Evolutionary conservation across 1,140 invertebrate genomes (phyloP), one percentile per base, ranked within the genome.

Genomic region (Ips nitidus): DNA sequence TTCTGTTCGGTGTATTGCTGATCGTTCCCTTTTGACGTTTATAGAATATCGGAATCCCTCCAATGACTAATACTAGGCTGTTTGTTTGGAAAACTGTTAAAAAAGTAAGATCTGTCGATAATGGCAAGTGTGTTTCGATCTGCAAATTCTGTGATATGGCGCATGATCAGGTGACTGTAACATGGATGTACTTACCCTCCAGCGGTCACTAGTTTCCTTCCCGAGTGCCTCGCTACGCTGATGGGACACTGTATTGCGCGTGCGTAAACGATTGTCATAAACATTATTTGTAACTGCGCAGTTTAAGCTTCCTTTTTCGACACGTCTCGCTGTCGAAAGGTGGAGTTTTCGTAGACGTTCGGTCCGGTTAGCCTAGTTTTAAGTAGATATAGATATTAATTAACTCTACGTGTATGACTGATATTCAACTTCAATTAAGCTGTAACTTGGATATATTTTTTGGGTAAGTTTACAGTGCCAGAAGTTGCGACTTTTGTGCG

Each of bases 131-230:
- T 72, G 73, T 77, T 72, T 71, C 61, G 70, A 66, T 75, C 72
- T 71, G 75, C 76, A 77, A 76, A 75, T 78, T 76, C 78, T 80
- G 79, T 80, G 79, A 80, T 80, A 80, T 79, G 75, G 79, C 77
- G 79, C 79, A 80, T 73, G 79, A 79, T 79, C 79, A 79, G 78
- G 78, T 80, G 79, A 79, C 78, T 80, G 76, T 79, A 37, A 71
- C 75, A 77, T 76, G 77, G 78, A 79, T 76, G 74, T 79, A 79
- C 77, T 79, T 80, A 79, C 75, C 74, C 76, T 77, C 79, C 77
- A 76, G 73, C 74, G 74, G 78, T 76, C 75, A 76, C 77, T 77
- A 76, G 73, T 79, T 78, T 80, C 76, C 76, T 79, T 77, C 73
- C 73, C 74, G 79, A 80, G 79, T 80, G 79, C 79, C 79, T 80